These are phyloP conservation scores for Sialia sialis DNA, from an alignment of 2,113 vertebrate genomes.

Conservation along the genomic window DNA sequence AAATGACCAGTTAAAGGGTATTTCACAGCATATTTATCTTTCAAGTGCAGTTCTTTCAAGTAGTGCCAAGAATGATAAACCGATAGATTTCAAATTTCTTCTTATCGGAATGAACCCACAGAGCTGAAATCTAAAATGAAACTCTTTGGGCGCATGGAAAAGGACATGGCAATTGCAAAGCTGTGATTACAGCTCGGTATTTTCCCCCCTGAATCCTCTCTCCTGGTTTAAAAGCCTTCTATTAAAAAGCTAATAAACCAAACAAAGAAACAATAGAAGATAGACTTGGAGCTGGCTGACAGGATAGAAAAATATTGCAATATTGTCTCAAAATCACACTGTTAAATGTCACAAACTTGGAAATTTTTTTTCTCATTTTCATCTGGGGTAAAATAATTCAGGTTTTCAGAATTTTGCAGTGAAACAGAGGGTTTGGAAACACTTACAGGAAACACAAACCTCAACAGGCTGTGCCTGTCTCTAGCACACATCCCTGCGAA, in stretches of 20 bases:
- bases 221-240: not conserved
- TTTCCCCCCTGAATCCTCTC: not conserved
- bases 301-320: not conserved
- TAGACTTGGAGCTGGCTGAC: not conserved
- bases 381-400: not conserved
- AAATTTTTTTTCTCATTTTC: not conserved
- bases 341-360: not conserved
- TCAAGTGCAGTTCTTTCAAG: constrained; percentile 24
- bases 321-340: not conserved
- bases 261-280: not conserved
- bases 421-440: not conserved
- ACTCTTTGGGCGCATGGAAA: not conserved
- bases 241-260: not conserved
- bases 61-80: constrained; percentile 40
- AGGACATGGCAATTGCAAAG: not conserved
- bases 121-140: constrained; percentile 25
- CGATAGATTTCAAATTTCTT: not conserved
- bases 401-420: not conserved
- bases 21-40: constrained; percentile 44
- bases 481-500: not conserved
- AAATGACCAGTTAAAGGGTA: constrained; percentile 11
- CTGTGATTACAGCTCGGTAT: not conserved
- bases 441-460: not conserved
- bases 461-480: not conserved
- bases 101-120: not conserved